phyloP scores from a whole-genome alignment of 1,140 invertebrate species.

The Magallana ariakensis region DNA sequence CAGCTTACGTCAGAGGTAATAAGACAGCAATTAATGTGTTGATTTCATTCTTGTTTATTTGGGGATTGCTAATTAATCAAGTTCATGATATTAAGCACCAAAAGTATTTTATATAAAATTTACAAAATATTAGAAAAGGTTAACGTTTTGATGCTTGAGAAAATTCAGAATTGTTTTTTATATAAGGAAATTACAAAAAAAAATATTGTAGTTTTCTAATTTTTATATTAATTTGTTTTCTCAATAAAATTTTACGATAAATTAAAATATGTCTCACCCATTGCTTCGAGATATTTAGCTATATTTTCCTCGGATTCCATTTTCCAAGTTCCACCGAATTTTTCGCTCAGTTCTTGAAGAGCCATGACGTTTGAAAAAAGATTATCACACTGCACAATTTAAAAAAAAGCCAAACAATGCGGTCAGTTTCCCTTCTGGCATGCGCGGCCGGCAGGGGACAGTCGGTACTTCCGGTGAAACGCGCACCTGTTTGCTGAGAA shows the following conservation, averaged over 20 bases:
- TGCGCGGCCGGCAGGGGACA: constrained; percentile 13
- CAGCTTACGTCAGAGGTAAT: constrained; percentile 7
- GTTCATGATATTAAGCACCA: not conserved
- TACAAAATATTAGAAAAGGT: not conserved
- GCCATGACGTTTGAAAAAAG: not conserved
- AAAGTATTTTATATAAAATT: not conserved
- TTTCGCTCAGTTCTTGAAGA: constrained; percentile 7
- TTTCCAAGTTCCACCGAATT: constrained; percentile 22
- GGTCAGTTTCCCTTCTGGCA: not conserved
- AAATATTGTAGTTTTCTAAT: not conserved
- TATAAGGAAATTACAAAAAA: not conserved
- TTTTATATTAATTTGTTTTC: too few relatives aligned
- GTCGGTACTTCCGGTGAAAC: constrained; percentile 3
- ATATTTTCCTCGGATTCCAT: constrained; percentile 36
- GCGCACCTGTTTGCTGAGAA: constrained; percentile 14
- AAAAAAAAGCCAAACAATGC: constrained; percentile 3
- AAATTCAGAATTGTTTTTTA: not conserved
- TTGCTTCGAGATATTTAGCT: constrained; percentile 10
- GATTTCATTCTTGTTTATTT: constrained; percentile 2
- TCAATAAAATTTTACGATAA: too few relatives aligned
- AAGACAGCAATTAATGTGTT: not conserved
- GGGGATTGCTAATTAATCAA: not conserved
- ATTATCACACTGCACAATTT: not conserved
- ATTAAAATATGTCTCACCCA: not conserved
- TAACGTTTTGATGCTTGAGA: not conserved